Percentiles rank a stretch among this genome's conserved stretches.
These are phyloP conservation scores for Synergus laeviventris DNA, from an alignment of 2,888 invertebrate species.

Conservation along the genomic window DNA sequence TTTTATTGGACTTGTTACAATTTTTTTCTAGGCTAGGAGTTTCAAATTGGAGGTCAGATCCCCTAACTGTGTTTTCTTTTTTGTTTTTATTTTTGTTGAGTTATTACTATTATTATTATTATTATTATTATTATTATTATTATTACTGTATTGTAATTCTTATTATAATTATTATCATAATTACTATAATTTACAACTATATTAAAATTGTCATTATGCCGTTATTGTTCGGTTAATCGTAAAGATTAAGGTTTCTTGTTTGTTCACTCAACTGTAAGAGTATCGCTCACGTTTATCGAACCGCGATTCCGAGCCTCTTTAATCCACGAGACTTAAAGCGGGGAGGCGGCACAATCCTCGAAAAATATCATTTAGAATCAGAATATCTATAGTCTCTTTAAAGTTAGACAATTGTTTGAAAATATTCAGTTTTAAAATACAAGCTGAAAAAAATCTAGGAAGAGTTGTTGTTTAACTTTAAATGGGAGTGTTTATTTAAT, in stretches of 20 bases:
- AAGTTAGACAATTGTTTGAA: too few species aligned
- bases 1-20: neutral
- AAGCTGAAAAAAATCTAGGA: neutral
- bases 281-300: conserved; percentile 36
- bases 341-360: neutral
- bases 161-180: conserved; percentile 55
- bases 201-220: conserved; percentile 55
- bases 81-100: conserved; percentile 58
- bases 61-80: conserved; percentile 49
- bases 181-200: conserved; percentile 50
- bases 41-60: conserved; percentile 10
- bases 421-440: too few species aligned
- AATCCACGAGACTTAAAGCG: neutral
- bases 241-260: conserved; percentile 33
- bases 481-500: neutral
- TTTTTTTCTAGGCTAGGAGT: conserved; percentile 4
- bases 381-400: too few species aligned
- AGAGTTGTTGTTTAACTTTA: neutral
- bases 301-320: conserved; percentile 9
- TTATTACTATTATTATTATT: conserved; percentile 54
- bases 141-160: conserved; percentile 50
- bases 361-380: neutral
- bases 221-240: conserved; percentile 44
- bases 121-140: conserved; percentile 51
- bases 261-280: conserved; percentile 32